These are phyloP conservation scores for Hemibagrus wyckioides DNA, from an alignment of 2,113 vertebrate species.

Conservation along the genomic window DNA sequence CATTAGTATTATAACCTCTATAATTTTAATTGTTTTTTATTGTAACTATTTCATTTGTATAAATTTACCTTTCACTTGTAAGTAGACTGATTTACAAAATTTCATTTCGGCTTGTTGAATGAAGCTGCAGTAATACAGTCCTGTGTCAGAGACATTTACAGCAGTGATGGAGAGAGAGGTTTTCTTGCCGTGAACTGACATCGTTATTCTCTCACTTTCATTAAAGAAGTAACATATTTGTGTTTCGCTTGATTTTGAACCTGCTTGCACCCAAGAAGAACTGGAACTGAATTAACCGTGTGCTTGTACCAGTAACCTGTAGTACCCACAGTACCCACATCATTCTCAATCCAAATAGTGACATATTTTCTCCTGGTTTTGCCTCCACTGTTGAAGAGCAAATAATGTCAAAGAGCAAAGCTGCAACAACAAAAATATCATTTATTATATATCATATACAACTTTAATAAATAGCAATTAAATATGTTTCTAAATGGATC, in stretches of 20 bases:
- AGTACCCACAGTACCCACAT: rapidly evolving
- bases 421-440: neutral
- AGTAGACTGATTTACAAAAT: neutral
- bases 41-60: neutral
- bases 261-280: neutral
- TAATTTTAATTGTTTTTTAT: neutral
- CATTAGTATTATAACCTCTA: neutral
- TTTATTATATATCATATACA: too few species aligned
- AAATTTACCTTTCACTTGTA: slow-evolving; percentile 8
- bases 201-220: neutral
- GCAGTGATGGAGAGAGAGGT: neutral
- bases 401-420: neutral
- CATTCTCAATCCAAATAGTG: neutral
- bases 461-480: too few species aligned
- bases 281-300: neutral
- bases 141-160: neutral
- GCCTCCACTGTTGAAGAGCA: neutral
- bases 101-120: neutral
- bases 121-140: neutral
- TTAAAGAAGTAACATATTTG: neutral
- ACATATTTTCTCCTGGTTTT: neutral
- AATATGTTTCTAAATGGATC: too few species aligned
- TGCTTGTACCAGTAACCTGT: neutral
- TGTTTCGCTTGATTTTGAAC: neutral
- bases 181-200: neutral